These are phyloP conservation scores for Hypolimnas misippus DNA, from an alignment of 2,888 invertebrate genomes.

Conservation along the genomic window DNA sequence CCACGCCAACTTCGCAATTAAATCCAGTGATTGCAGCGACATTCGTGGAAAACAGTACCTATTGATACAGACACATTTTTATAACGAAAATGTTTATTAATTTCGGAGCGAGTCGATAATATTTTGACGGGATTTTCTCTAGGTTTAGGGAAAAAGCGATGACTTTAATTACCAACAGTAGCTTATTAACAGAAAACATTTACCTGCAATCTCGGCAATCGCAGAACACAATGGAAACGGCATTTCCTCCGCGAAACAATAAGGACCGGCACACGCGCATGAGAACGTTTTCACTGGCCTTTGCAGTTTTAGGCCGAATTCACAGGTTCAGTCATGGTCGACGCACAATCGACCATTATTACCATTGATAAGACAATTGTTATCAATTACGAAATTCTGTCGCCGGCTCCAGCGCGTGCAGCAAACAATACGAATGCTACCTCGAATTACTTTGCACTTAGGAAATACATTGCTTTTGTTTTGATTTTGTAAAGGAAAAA, in stretches of 20 bases:
- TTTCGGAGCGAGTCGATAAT: too few species aligned
- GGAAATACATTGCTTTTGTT: too few species aligned
- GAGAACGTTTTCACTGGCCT: slow-evolving; percentile 40
- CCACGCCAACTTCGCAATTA: too few species aligned
- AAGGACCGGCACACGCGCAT: slow-evolving; percentile 27
- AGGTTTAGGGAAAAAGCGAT: background rate
- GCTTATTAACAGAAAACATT: slow-evolving; percentile 23
- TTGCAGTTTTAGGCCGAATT: slow-evolving; percentile 16
- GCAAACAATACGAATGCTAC: too few species aligned
- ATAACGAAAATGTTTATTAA: too few species aligned
- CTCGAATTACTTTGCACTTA: too few species aligned
- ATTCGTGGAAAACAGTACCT: too few species aligned
- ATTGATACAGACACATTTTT: too few species aligned
- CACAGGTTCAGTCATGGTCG: slow-evolving; percentile 10
- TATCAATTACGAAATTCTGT: background rate
- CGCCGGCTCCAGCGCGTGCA: background rate
- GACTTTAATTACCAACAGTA: slow-evolving; percentile 21
- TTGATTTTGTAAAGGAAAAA: too few species aligned
- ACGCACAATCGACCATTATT: slow-evolving; percentile 12
- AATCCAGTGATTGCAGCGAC: too few species aligned
- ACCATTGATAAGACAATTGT: background rate
- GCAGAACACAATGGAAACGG: slow-evolving; percentile 38
- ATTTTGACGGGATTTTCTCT: background rate
- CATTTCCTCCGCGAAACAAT: slow-evolving; percentile 41
- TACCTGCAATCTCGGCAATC: slow-evolving; percentile 28